Conservation (phyloP, 1,140 invertebrate genomes). For the Tachypleus tridentatus region DNA sequence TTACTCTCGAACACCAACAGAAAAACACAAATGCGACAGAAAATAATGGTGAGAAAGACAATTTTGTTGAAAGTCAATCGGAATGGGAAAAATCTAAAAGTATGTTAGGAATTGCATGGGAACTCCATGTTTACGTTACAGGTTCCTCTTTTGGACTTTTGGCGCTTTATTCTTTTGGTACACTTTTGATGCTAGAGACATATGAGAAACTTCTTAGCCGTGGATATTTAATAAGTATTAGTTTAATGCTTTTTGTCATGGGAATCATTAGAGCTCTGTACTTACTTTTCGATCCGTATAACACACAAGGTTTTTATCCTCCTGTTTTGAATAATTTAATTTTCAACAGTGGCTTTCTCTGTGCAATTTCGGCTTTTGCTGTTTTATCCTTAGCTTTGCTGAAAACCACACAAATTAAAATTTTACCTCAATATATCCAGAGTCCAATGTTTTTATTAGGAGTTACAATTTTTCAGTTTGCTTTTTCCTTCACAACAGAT, state of each 20-base stretch:
- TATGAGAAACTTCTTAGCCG: constrained; percentile 27
- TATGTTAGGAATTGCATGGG: constrained; percentile 60
- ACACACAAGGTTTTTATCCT: constrained; percentile 59
- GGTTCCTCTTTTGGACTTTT: constrained; percentile 67
- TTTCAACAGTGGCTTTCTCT: constrained; percentile 65
- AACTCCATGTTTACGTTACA: constrained; percentile 71
- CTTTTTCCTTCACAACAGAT: constrained; percentile 63
- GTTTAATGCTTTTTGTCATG: constrained; percentile 61
- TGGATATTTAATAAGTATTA: constrained; percentile 70
- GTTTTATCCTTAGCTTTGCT: constrained; percentile 70
- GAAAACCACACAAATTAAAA: constrained; percentile 44
- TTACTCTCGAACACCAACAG: no score
- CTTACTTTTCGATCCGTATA: constrained; percentile 79
- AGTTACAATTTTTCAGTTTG: constrained; percentile 61
- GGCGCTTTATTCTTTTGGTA: constrained; percentile 56
- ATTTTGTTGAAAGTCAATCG: constrained; percentile 2
- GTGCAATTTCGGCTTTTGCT: constrained; percentile 69
- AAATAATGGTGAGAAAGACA: no score
- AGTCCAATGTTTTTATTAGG: constrained; percentile 55
- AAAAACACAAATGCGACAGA: no score
- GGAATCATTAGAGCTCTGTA: constrained; percentile 70
- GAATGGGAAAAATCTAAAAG: constrained; percentile 29
- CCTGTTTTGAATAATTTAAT: constrained; percentile 63
- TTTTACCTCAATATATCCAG: constrained; percentile 36
- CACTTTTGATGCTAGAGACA: constrained; percentile 29